Evolutionary conservation across 1,140 invertebrate species (phyloP), one percentile per base, ranked within the genome.

Genomic region (Diachasmimorpha longicaudata): DNA sequence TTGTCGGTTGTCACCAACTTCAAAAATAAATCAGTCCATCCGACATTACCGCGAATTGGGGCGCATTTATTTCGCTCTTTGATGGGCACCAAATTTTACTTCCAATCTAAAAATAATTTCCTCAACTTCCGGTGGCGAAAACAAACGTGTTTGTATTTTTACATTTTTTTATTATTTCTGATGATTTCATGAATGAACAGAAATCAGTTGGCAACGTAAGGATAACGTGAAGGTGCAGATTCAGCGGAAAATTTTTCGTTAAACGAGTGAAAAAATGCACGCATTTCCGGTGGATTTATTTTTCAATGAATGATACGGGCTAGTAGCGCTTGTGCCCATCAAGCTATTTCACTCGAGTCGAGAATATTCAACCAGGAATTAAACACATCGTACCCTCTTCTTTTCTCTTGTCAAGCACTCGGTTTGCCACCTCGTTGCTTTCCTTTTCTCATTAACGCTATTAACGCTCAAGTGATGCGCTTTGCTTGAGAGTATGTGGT

Each of bases 361-460:
- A 31, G 44, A n/a, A 46, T 46, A 46, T 46, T 46, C 44, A 46
- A 46, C 44, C 44, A 10, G 11, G 44, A 46, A 46, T 46, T 14
- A 46, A 46, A 14, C 11, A n/a, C 2, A 11, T 46, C n/a, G 11
- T 46, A 11, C n/a, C 2, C 44, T 46, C n/a, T 31, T 31, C 2
- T 21, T 58, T 58, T 16, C 52, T 58, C 52, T 21, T 31, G 31
- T 6, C 6, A 31, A 31, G 2, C 31, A 58, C 52, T 16, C 16
- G 19, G n/a, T n/a, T 58, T 21, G 52, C 52, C 52, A 58, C n/a
- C n/a, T 74, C 31, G 25, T 37, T 23, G 58, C 19, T 72, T 72
- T 72, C 31, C 36, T 68, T 68, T 58, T 69, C 77, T 75, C 69
- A 78, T 78, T 75, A 71, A 69, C 72, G 73, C 58, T 37, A 31